Percentiles rank a stretch among this genome's conserved stretches.
Conservation (phyloP, 2,797 vertebrate species). For the Scyliorhinus canicula region DNA sequence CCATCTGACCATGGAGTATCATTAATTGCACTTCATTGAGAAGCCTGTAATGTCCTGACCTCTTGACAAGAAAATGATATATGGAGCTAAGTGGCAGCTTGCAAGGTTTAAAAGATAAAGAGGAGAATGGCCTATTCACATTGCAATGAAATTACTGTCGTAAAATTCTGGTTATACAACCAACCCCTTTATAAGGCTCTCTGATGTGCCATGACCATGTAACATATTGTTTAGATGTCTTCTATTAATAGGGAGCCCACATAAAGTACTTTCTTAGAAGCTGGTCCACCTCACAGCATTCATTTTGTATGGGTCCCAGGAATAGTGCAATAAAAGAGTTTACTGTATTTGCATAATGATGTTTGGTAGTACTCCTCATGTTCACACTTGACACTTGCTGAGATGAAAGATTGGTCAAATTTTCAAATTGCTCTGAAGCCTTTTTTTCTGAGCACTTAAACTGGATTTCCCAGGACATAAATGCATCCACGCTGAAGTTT, state of each 20-base stretch:
- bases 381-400: conserved; percentile 7
- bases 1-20: background rate
- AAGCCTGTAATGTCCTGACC: conserved; percentile 9
- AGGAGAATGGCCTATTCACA: conserved; percentile 11
- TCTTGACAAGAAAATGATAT: conserved; percentile 9
- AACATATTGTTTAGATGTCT: background rate
- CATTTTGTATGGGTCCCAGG: background rate
- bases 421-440: background rate
- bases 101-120: conserved; percentile 25
- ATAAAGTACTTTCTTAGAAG: conserved; percentile 28
- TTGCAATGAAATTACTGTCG: conserved; percentile 25
- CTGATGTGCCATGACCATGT: conserved; percentile 19
- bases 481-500: background rate
- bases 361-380: background rate
- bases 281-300: background rate
- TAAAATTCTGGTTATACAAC: conserved; percentile 27
- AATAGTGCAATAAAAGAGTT: conserved; percentile 20
- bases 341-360: background rate
- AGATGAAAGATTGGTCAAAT: conserved; percentile 29
- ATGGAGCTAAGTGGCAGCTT: background rate
- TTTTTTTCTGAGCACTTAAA: background rate
- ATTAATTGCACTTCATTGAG: conserved; percentile 3
- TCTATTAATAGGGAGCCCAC: background rate
- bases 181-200: conserved; percentile 23
- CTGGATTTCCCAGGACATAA: background rate